Evolutionary conservation across 2,797 vertebrate genomes (phyloP), one percentile per base, ranked within the genome.

Genomic region (Lacerta bilineata): DNA sequence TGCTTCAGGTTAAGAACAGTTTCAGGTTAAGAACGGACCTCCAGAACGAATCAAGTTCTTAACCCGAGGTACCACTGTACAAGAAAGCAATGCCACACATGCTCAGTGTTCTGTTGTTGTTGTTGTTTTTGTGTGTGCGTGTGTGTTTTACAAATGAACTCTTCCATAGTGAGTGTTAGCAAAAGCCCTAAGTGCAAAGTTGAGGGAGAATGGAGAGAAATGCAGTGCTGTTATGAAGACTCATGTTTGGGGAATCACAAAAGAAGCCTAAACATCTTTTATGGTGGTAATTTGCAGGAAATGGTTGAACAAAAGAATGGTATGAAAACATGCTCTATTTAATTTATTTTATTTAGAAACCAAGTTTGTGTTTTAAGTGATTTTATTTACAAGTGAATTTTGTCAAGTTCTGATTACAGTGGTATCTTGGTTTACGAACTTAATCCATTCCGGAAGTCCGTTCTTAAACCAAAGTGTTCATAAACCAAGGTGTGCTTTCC

Each of bases 181-280:
- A 87, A 92, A 93, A 91, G 76, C 82, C 92, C 90, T 95, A 90
- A 87, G 91, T 93, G 90, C 4, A 81, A 92, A 93, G 50, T 71
- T 91, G 88, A 86, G 83, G 91, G 91, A 92, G 86, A 87, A 87
- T 69, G n/a, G 46, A 29, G 10, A 36, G 87, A 91, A 88, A 69
- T 50, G 91, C 75, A 86, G 86, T 87, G 71, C 90, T 85, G 88
- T 93, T 93, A 91, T 11, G 11, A 36, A 68, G 5, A 91, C 74
- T 59, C 5, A 25, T 69, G 46, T 50, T 91, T 88, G 36, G 74
- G 94, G 93, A 93, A 89, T 84, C 82, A 68, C 0, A 0, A 81
- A 93, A 25, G 41, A 87, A 89, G 81, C n/a, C 43, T 86, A 91
- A 88, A 91, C 90, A 61, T 13, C 76, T 93, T 95, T 93, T 91